These are phyloP conservation scores for Tethya wilhelma DNA, from an alignment of 37 sponge, comb jelly and placozoan species.

Conservation along the genomic window DNA sequence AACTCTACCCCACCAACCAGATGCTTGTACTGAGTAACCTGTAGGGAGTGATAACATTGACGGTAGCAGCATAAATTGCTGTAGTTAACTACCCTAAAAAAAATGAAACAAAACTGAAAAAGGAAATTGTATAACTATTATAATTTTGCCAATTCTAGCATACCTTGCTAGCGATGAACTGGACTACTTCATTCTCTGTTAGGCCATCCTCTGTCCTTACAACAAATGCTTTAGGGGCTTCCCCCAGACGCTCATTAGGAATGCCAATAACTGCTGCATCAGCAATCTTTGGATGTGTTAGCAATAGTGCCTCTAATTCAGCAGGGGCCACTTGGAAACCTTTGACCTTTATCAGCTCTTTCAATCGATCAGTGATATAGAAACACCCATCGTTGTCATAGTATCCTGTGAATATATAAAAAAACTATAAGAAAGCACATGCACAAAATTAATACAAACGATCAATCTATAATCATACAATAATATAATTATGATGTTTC, in stretches of 20 bases:
- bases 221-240: conserved; percentile 90
- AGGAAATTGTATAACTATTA: no score
- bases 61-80: no score
- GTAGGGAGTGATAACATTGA: neutral
- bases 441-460: no score
- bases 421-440: no score
- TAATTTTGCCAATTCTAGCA: no score
- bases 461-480: no score
- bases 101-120: no score
- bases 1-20: conserved; percentile 82
- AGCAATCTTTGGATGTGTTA: conserved; percentile 76
- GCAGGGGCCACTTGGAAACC: conserved; percentile 93
- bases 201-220: conserved; percentile 61
- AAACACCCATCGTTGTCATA: conserved; percentile 81
- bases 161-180: conserved; percentile 59
- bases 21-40: conserved; percentile 74
- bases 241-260: conserved; percentile 82
- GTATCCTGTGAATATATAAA: conserved; percentile 79
- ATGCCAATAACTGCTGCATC: conserved; percentile 90
- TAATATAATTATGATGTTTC: no score
- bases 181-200: conserved; percentile 62
- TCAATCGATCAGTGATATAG: conserved; percentile 89
- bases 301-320: conserved; percentile 84
- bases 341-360: conserved; percentile 95
- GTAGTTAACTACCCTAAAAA: no score